These are phyloP conservation scores for Euphysa ruthae DNA, from an alignment of 30 jellyfish, hydroid and myxozoan species.

Conservation along the genomic window DNA sequence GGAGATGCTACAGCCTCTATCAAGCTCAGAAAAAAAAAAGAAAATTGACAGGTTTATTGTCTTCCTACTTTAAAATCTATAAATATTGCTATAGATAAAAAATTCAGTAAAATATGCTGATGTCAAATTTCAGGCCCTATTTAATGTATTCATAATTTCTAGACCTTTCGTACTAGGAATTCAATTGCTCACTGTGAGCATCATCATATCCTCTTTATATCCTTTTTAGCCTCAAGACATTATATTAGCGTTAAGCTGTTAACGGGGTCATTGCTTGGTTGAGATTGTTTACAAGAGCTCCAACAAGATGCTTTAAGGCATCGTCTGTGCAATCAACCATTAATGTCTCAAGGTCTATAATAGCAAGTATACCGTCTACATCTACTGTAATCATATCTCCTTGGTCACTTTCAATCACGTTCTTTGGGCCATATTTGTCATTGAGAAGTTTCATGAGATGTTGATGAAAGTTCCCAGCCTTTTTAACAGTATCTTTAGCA, in stretches of 20 bases:
- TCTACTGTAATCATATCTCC: constrained; percentile 65
- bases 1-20: no score
- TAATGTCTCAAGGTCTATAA: constrained; percentile 78
- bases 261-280: constrained; percentile 89
- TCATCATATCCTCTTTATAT: no score
- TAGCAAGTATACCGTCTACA: constrained; percentile 71
- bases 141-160: no score
- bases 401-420: constrained; percentile 77
- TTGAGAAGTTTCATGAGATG: constrained; percentile 54
- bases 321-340: constrained; percentile 92
- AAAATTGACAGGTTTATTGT: no score
- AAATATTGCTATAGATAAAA: no score
- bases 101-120: no score
- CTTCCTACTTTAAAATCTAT: no score
- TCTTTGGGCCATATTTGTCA: constrained; percentile 65
- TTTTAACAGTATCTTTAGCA: constrained; percentile 40
- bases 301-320: constrained; percentile 57
- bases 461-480: constrained; percentile 70
- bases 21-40: no score
- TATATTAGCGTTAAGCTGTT: constrained; percentile 31
- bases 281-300: constrained; percentile 70
- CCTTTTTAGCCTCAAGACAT: no score
- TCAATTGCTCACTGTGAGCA: no score
- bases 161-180: no score
- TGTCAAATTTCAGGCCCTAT: no score